These are phyloP conservation scores for Zosterops pallidus DNA, from an alignment of 2,113 vertebrate species.

Conservation along the genomic window DNA sequence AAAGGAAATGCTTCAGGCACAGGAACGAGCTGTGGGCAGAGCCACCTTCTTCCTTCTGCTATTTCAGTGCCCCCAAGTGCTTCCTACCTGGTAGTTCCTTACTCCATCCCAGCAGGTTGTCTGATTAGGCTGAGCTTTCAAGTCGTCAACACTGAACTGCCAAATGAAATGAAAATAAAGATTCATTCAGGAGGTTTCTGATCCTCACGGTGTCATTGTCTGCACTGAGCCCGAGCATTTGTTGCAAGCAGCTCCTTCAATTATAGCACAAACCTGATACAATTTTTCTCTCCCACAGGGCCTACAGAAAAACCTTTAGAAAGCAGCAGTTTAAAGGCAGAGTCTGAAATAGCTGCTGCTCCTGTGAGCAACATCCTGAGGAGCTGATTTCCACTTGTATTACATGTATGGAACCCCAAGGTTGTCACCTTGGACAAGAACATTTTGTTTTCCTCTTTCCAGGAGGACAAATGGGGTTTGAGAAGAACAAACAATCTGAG, in stretches of 20 bases:
- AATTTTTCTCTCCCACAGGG: not conserved
- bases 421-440: not conserved
- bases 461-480: not conserved
- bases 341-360: not conserved
- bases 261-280: not conserved
- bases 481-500: not conserved
- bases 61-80: not conserved
- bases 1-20: not conserved
- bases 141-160: conserved; percentile 94
- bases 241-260: not conserved
- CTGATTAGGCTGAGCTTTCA: conserved; percentile 87
- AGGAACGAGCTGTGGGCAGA: not conserved
- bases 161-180: not conserved
- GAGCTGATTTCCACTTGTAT: not conserved
- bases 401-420: not conserved
- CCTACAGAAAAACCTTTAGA: not conserved
- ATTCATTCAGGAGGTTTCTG: not conserved
- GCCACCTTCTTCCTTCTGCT: not conserved
- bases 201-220: not conserved
- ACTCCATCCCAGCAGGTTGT: conserved; percentile 94
- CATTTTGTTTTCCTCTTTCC: not conserved
- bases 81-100: conserved; percentile 91
- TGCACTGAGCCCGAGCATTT: not conserved
- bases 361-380: not conserved
- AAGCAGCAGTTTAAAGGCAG: not conserved